phyloP scores from a whole-genome alignment of 2,113 vertebrate species.

The Quiscalus mexicanus region DNA sequence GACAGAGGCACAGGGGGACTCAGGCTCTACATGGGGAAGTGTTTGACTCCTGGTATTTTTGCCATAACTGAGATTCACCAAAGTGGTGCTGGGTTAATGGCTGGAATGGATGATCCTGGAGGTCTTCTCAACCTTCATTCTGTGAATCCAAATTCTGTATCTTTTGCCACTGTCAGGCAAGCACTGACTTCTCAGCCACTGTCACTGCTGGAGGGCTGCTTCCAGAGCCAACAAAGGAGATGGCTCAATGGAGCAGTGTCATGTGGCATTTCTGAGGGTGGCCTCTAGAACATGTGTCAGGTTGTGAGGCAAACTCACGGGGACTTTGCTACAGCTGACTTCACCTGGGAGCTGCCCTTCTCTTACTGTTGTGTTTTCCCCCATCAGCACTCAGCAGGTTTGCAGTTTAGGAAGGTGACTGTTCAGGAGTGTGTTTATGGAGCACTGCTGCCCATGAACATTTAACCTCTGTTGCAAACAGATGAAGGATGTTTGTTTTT shows the following conservation, averaged over 20 bases:
- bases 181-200: background rate
- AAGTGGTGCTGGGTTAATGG: no score
- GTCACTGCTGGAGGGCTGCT: background rate
- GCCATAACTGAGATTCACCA: no score
- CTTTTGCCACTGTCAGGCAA: background rate
- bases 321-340: background rate
- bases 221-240: background rate
- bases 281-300: background rate
- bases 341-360: background rate
- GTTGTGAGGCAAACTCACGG: background rate
- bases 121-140: no score
- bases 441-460: background rate
- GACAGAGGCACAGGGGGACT: no score
- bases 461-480: background rate
- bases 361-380: background rate
- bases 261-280: background rate
- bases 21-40: no score
- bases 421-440: background rate
- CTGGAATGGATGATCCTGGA: no score
- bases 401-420: background rate
- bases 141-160: no score
- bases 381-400: background rate
- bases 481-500: background rate
- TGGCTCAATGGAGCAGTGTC: rapidly evolving
- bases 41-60: no score